Conservation (phyloP, 2,888 invertebrate species). For the Synergus itoensis region DNA sequence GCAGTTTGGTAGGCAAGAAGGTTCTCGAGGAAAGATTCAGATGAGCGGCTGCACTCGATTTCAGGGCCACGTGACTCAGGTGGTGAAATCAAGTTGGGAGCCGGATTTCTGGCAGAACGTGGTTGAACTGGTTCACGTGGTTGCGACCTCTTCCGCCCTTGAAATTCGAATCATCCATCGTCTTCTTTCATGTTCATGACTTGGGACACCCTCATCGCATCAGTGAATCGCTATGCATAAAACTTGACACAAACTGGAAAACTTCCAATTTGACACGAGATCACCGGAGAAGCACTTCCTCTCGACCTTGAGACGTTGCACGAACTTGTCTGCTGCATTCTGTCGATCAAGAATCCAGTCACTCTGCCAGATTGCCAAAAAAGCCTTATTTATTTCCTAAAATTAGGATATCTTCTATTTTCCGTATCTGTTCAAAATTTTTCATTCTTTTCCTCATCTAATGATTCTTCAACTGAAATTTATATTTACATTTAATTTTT, state of each 20-base stretch:
- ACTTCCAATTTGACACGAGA: conserved; percentile 59
- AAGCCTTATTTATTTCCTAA: not conserved
- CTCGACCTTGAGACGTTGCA: conserved; percentile 53
- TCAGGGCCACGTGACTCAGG: not conserved
- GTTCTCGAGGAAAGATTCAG: not conserved
- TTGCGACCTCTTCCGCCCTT: conserved; percentile 12
- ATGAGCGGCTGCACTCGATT: not conserved
- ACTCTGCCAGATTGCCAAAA: conserved; percentile 20
- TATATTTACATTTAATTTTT: too few species aligned
- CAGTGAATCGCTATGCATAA: conserved; percentile 45
- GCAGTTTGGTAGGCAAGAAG: not conserved
- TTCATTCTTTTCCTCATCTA: not conserved
- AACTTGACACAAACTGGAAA: conserved; percentile 57
- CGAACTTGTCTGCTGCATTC: conserved; percentile 45
- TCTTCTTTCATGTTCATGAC: not conserved
- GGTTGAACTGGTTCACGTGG: not conserved
- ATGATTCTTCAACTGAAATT: too few species aligned
- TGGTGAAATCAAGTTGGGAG: not conserved
- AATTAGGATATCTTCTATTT: not conserved
- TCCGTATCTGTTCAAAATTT: not conserved
- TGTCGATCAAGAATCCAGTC: conserved; percentile 28
- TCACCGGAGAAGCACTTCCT: conserved; percentile 48
- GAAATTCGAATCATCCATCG: not conserved
- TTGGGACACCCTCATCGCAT: not conserved
- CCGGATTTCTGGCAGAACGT: conserved; percentile 10